Base-by-base conservation (phyloP, 2,888 invertebrate genomes). In the Alsophila aescularia region DNA sequence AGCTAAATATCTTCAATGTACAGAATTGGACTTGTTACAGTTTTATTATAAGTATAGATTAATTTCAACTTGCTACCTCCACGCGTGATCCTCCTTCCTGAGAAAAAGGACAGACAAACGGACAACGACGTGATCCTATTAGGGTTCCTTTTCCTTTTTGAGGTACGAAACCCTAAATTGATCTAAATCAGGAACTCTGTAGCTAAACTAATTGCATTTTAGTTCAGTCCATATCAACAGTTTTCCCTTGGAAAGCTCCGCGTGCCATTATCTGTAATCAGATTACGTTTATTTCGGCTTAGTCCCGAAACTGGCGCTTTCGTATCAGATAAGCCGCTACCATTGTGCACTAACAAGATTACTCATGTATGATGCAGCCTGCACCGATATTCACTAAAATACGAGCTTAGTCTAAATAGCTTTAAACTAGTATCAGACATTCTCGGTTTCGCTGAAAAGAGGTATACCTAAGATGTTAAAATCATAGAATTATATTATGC, bases 271-370 rank as follows among this genome's bases (percentile, higher is more conserved):
- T 62, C 64, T 58, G 52, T 66, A 65, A 69, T 69, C 67, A 65
- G 67, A 67, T 69, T 69, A 70, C 56, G 63, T 72, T 71, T 72
- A 69, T 70, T 70, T 69, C 58, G 64, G 70, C 66, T 66, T 58
- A 67, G 67, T 64, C 61, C 62, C 65, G 61, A 65, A 61, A 64
- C 61, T 62, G 58, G 69, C 52, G 66, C 72, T 68, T 71, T 74
- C 66, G 62, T 71, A 77, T 81, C 80, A 76, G 80, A 83, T 83
- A 81, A 81, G 62, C 64, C 64, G 72, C 77, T 73, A 75, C 81
- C 73, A 82, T 82, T 83, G 82, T 84, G 70, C 72, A 67, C 70
- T 81, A 83, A 83, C 81, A 77, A 79, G 82, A 83, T 85, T 84
- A 85, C 66, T 73, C 76, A 75, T 74, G 77, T 77, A 79, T 77